Base-by-base conservation (phyloP, 2,888 invertebrate species). In the Gasteruption jaculator region DNA sequence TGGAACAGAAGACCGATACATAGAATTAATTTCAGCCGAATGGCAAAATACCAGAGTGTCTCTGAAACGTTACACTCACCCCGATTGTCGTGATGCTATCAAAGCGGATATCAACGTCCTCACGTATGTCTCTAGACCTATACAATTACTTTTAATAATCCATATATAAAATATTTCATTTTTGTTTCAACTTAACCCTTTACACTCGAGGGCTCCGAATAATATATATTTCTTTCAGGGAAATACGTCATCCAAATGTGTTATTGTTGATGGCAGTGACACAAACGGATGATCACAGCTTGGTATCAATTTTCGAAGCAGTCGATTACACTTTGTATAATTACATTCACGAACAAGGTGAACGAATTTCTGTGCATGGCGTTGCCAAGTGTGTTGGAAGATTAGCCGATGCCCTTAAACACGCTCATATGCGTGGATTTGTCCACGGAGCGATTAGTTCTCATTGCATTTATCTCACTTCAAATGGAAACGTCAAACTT, bases 201-300 rank as follows among this genome's bases (percentile, higher is more conserved):
- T 12, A 3, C 4, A 19, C 12, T 36, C 35, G 16, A 20, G 30
- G 14, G 12, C 25, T 16, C 26, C 18, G 10, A 12, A 8, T n/a
- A 5, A 2, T 26, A 15, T 24, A 16, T 24, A 18, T 38, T 16
- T 19, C 35, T 26, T 30, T 38, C 42, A 65, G 65, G 7, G 52
- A 62, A 50, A 61, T 65, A 33, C 62, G 59, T 7, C 65, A 65
- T 46, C 60, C 64, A 4, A 64, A 62, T 14, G 47, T 66, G 15
- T 7, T 65, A 25, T 42, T 65, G 15, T 45, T 65, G 22, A 64
- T 65, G 65, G 65, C 56, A 15, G 58, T 56, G 8, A 66, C 63
- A 2, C 49, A 54, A 5, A 58, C 61, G 6, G 54, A 56, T 29
- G 57, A 58, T 20, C 55, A 63, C 25, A 58, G 60, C 8, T 38